phyloP scores from a whole-genome alignment of 1,140 invertebrate genomes.

The Euschistus heros region DNA sequence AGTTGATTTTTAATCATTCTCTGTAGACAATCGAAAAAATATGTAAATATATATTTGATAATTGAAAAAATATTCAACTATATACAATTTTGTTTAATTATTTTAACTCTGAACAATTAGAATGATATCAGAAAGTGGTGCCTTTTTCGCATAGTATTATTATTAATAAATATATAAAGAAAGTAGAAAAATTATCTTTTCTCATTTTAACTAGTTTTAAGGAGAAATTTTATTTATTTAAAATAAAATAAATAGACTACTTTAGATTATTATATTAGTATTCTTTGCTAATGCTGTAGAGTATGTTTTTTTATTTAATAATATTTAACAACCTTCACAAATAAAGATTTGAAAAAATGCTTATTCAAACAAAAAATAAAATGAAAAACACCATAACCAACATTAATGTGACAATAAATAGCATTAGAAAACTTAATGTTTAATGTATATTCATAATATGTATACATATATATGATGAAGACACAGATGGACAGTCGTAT shows the following conservation, averaged over 20 bases:
- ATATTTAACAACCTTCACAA: too few species aligned
- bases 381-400: background rate
- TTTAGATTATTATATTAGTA: background rate
- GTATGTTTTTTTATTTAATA: too few species aligned
- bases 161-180: background rate
- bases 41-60: constrained; percentile 15
- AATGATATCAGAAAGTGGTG: constrained; percentile 10
- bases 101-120: constrained; percentile 4
- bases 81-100: background rate
- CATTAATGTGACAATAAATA: constrained; percentile 14
- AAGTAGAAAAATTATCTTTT: background rate
- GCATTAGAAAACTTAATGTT: background rate
- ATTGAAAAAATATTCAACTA: background rate
- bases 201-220: constrained; percentile 1
- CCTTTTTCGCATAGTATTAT: constrained; percentile 7
- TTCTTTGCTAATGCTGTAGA: too few species aligned
- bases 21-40: constrained; percentile 9
- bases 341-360: background rate
- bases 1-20: constrained; percentile 4
- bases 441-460: too few species aligned
- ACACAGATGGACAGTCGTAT: too few species aligned
- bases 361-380: background rate
- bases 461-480: too few species aligned
- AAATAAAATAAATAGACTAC: background rate
- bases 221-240: background rate